Percentiles rank a stretch among this genome's conserved stretches.
phyloP scores from a whole-genome alignment of 2,888 invertebrate genomes.

The Rotaria socialis region DNA sequence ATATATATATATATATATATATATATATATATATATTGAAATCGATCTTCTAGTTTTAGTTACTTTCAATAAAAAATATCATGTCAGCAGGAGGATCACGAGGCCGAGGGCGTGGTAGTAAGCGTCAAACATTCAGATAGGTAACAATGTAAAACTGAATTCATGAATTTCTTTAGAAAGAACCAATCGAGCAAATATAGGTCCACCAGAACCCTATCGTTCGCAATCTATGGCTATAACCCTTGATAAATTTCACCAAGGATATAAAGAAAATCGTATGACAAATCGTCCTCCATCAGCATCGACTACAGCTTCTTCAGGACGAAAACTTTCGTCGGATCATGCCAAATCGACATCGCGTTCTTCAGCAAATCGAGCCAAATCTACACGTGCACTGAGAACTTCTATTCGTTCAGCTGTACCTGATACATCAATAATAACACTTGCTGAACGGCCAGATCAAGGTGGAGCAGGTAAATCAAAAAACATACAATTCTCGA shows the following conservation, averaged over 20 bases:
- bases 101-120: neutral
- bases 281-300: neutral
- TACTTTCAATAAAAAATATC: neutral
- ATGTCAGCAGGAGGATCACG: neutral
- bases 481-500: neutral
- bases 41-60: neutral
- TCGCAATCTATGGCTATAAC: slow-evolving; percentile 8
- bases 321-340: neutral
- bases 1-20: neutral
- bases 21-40: too few species aligned
- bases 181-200: neutral
- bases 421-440: neutral
- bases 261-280: neutral
- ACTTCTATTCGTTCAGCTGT: neutral
- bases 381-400: neutral
- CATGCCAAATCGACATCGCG: neutral
- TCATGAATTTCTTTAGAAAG: neutral
- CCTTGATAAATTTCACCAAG: neutral
- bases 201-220: neutral
- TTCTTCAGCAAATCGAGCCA: neutral
- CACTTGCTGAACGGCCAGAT: neutral
- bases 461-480: neutral
- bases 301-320: neutral
- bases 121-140: neutral
- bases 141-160: too few species aligned